phyloP scores from a whole-genome alignment of 1,140 invertebrate genomes.

The Glomeris maerens region DNA sequence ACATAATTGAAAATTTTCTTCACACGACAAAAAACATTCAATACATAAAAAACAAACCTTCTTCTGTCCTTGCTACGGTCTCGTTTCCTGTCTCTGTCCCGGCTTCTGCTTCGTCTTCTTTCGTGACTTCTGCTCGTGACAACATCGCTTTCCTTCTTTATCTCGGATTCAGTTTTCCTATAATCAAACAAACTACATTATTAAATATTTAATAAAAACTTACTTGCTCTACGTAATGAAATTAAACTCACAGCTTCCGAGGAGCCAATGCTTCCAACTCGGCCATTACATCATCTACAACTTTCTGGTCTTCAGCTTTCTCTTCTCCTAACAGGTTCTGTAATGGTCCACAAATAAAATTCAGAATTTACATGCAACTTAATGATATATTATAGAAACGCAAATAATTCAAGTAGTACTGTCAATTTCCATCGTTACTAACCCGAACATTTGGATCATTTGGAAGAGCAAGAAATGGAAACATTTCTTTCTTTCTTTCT shows the following conservation, averaged over 20 bases:
- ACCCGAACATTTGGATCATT: conserved; percentile 49
- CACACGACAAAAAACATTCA: no score
- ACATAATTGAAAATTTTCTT: no score
- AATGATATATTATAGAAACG: no score
- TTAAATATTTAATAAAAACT: no score
- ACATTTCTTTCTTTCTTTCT: conserved; percentile 53
- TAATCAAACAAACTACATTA: no score
- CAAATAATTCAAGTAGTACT: no score
- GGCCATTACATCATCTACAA: conserved; percentile 70
- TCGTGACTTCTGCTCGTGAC: conserved; percentile 30
- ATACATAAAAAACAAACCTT: no score
- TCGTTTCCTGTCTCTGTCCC: conserved; percentile 22
- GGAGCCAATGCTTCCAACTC: conserved; percentile 77
- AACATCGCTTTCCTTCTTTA: no score
- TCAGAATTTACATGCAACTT: conserved; percentile 4
- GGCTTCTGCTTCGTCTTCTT: conserved; percentile 1
- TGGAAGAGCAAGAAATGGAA: conserved; percentile 78
- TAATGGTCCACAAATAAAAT: background rate
- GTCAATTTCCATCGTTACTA: conserved; percentile 14
- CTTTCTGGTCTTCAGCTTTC: conserved; percentile 35
- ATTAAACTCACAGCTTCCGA: conserved; percentile 10
- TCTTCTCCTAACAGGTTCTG: conserved; percentile 19
- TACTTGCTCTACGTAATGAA: no score
- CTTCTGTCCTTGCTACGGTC: conserved; percentile 16
- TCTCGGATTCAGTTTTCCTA: no score